Conservation (phyloP, 2,888 invertebrate species). For the Sinopyrophorus schimmeli region DNA sequence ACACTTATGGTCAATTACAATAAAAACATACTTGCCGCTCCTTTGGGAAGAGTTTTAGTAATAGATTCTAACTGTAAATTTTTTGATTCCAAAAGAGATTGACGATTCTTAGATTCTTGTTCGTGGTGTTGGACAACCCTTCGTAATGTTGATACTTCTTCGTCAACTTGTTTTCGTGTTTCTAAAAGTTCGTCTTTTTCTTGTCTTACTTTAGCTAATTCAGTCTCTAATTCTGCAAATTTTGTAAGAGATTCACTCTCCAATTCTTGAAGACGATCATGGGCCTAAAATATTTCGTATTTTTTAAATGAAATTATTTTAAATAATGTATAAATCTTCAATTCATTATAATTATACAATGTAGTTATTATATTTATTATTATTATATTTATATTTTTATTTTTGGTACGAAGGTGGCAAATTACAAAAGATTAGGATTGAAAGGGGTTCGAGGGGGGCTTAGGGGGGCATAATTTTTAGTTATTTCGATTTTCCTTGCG, state of each 20-base stretch:
- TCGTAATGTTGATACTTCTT: constrained; percentile 79
- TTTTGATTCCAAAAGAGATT: constrained; percentile 87
- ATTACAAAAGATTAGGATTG: too few species aligned
- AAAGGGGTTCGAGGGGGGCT: too few species aligned
- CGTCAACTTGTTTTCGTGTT: constrained; percentile 76
- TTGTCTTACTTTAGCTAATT: constrained; percentile 73
- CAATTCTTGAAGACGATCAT: constrained; percentile 82
- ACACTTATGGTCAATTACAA: neutral
- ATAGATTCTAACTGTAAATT: constrained; percentile 88
- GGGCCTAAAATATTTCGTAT: constrained; percentile 72
- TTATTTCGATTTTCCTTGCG: too few species aligned
- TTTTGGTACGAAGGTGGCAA: too few species aligned
- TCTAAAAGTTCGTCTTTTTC: constrained; percentile 84
- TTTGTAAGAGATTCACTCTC: constrained; percentile 89
- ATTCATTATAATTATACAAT: too few species aligned
- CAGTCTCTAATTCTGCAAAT: constrained; percentile 84
- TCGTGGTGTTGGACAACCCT: constrained; percentile 80
- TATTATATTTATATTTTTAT: too few species aligned
- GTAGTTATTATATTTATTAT: too few species aligned
- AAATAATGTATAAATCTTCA: too few species aligned
- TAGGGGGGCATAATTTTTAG: too few species aligned
- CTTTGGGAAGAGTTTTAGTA: constrained; percentile 74
- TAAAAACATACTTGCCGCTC: constrained; percentile 62
- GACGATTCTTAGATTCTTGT: constrained; percentile 86
- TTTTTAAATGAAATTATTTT: too few species aligned